Percentiles rank a stretch among this genome's conserved stretches.
phyloP scores from a whole-genome alignment of 2,797 vertebrate species.

The Enteromius argenteus region DNA sequence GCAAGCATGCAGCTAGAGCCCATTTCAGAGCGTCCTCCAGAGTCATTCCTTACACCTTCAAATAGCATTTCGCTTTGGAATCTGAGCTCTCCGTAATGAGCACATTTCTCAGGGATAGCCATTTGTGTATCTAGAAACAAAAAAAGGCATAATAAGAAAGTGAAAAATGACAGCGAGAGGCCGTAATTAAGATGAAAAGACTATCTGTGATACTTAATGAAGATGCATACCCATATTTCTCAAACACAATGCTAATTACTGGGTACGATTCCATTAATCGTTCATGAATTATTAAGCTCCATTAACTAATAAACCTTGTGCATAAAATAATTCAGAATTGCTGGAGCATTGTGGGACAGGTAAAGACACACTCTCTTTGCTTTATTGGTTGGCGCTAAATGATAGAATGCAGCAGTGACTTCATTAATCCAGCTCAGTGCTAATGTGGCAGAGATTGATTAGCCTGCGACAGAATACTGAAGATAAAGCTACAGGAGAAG shows the following conservation, averaged over 20 bases:
- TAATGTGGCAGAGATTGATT: slow-evolving; percentile 55
- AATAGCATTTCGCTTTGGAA: slow-evolving; percentile 54
- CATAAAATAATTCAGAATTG: slow-evolving; percentile 57
- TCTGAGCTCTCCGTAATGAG: slow-evolving; percentile 55
- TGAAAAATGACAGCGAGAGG: slow-evolving; percentile 73
- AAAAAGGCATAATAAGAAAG: slow-evolving; percentile 73
- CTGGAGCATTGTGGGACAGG: slow-evolving; percentile 63
- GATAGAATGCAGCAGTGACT: slow-evolving; percentile 59
- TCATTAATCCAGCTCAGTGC: slow-evolving; percentile 66
- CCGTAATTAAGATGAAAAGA: slow-evolving; percentile 82
- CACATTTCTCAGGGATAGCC: slow-evolving; percentile 54
- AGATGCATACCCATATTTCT: slow-evolving; percentile 77
- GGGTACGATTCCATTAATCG: slow-evolving; percentile 78
- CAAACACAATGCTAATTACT: slow-evolving; percentile 78
- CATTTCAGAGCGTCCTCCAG: slow-evolving; percentile 35
- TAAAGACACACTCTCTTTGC: slow-evolving; percentile 66
- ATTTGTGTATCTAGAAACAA: slow-evolving; percentile 65
- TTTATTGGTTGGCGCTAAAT: slow-evolving; percentile 66
- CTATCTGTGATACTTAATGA: slow-evolving; percentile 75
- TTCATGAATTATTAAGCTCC: slow-evolving; percentile 84
- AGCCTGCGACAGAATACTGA: slow-evolving; percentile 34
- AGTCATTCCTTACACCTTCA: slow-evolving; percentile 61
- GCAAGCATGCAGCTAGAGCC: slow-evolving; percentile 28
- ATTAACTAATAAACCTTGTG: slow-evolving; percentile 80
- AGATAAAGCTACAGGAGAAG: slow-evolving; percentile 47